Evolutionary conservation across 2,888 invertebrate genomes (phyloP).

Genomic region (Ashinkailepas kermadecensis): DNA sequence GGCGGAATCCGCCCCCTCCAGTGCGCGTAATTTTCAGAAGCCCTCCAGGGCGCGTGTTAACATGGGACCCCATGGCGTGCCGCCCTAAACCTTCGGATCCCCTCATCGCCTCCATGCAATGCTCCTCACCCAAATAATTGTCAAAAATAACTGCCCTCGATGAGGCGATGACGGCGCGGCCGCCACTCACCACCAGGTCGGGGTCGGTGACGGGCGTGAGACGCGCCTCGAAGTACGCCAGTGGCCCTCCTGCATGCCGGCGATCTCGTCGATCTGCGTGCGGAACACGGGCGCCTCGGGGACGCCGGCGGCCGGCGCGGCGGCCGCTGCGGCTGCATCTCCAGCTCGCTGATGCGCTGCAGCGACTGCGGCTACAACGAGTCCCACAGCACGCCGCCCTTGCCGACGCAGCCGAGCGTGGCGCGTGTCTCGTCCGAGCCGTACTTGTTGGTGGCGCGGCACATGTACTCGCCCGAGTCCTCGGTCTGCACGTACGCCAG

Average conservation of each 20-base stretch:
- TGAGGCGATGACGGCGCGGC: not conserved
- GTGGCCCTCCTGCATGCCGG: slow-evolving; percentile 85
- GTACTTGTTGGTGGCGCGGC: slow-evolving; percentile 76
- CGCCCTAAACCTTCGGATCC: too few relatives aligned
- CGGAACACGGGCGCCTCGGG: slow-evolving; percentile 64
- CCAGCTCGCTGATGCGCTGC: slow-evolving; percentile 77
- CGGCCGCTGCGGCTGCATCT: slow-evolving; percentile 64
- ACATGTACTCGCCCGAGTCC: slow-evolving; percentile 87
- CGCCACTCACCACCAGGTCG: slow-evolving; percentile 59
- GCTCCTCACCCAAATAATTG: too few relatives aligned
- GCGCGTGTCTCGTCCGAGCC: slow-evolving; percentile 82
- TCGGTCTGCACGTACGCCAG: slow-evolving; percentile 89
- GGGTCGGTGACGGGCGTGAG: slow-evolving; percentile 92
- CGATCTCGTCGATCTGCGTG: slow-evolving; percentile 75
- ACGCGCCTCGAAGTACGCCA: slow-evolving; percentile 76
- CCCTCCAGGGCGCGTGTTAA: too few relatives aligned
- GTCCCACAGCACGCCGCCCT: slow-evolving; percentile 77
- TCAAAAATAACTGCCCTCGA: too few relatives aligned
- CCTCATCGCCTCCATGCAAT: too few relatives aligned
- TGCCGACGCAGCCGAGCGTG: slow-evolving; percentile 70
- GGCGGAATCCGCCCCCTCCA: too few relatives aligned
- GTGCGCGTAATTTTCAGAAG: too few relatives aligned
- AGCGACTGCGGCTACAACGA: slow-evolving; percentile 84
- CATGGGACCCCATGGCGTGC: too few relatives aligned
- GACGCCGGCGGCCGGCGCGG: slow-evolving; percentile 49